phyloP scores from a whole-genome alignment of 2,113 vertebrate genomes.

The Centropristis striata region DNA sequence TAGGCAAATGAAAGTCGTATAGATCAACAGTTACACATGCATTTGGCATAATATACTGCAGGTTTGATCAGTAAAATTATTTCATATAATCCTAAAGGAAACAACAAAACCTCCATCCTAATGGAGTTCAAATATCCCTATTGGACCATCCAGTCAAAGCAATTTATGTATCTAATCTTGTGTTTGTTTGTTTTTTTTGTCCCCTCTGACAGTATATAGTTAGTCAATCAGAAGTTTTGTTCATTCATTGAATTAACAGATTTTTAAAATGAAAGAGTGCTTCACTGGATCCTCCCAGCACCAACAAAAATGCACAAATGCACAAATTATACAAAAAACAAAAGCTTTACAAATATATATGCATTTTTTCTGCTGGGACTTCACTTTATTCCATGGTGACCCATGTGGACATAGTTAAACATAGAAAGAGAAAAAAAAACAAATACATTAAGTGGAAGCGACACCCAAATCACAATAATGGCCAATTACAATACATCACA shows the following conservation, averaged over 20 bases:
- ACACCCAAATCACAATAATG: neutral
- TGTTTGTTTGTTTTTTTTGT: too few species aligned
- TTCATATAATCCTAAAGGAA: neutral
- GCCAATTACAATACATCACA: neutral
- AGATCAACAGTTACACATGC: slow-evolving; percentile 12
- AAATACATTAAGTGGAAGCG: neutral
- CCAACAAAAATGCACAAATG: neutral
- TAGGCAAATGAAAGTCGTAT: slow-evolving; percentile 45
- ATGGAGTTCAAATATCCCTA: neutral
- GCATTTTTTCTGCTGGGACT: neutral
- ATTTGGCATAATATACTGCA: slow-evolving; percentile 6
- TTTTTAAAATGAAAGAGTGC: neutral
- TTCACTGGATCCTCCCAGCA: neutral
- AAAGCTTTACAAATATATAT: too few species aligned
- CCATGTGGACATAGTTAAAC: neutral
- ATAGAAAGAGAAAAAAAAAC: neutral
- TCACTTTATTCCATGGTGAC: neutral
- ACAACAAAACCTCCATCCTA: slow-evolving; percentile 4
- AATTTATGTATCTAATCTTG: neutral
- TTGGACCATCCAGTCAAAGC: neutral
- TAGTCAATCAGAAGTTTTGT: neutral
- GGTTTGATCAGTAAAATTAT: neutral
- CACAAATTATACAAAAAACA: too few species aligned
- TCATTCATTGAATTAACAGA: neutral
- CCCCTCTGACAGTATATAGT: neutral